Conservation (phyloP, 2,888 invertebrate species). For the Blastobasis lacticolella region DNA sequence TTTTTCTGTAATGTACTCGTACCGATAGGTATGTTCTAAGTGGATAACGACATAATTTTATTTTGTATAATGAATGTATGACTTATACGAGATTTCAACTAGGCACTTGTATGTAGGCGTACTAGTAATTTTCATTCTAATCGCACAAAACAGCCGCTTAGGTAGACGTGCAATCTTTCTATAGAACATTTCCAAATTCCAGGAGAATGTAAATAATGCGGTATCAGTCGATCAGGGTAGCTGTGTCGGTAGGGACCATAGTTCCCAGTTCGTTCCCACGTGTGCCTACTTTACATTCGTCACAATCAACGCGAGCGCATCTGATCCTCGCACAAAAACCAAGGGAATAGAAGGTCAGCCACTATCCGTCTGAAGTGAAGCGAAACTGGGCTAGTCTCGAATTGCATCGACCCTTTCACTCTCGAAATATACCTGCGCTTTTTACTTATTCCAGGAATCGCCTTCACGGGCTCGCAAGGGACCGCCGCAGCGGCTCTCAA, state of each 20-base stretch:
- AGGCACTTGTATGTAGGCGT: too few species aligned
- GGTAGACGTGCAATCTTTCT: too few species aligned
- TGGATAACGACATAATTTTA: too few species aligned
- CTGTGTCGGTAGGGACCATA: slow-evolving; percentile 24
- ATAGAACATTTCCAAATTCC: slow-evolving; percentile 16
- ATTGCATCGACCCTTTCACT: slow-evolving; percentile 74
- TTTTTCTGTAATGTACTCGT: too few species aligned
- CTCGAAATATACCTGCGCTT: slow-evolving; percentile 70
- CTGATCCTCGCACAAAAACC: slow-evolving; percentile 54
- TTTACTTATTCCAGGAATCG: slow-evolving; percentile 63
- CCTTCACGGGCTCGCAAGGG: slow-evolving; percentile 28
- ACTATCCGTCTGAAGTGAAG: slow-evolving; percentile 22
- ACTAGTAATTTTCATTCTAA: too few species aligned
- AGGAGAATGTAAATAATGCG: slow-evolving; percentile 56
- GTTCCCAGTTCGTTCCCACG: slow-evolving; percentile 48
- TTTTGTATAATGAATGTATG: too few species aligned
- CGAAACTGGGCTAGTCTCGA: slow-evolving; percentile 65
- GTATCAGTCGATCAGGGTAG: slow-evolving; percentile 37
- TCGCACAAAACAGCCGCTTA: too few species aligned
- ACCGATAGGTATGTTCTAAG: too few species aligned
- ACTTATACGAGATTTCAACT: too few species aligned
- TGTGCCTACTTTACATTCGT: slow-evolving; percentile 59
- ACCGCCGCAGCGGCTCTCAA: slow-evolving; percentile 39
- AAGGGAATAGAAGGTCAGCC: slow-evolving; percentile 48
- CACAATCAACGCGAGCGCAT: slow-evolving; percentile 43